Evolutionary conservation across 2,113 vertebrate species (phyloP).

Genomic region (Misgurnus mizolepis): DNA sequence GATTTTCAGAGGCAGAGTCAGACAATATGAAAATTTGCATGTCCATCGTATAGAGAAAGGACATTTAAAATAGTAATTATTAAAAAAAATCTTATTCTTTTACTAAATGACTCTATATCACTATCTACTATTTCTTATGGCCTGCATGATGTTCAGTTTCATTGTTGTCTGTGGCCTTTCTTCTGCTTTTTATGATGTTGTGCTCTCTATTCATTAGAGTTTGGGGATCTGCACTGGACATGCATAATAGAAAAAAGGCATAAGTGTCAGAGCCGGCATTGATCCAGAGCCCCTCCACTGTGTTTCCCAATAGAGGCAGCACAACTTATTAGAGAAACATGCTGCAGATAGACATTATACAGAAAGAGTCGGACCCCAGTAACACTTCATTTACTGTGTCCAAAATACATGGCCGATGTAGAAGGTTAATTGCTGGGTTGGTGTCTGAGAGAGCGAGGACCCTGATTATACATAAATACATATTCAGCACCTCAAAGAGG

Average conservation of each 20-base stretch:
- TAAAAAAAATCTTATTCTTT: no score
- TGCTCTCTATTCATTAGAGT: slow-evolving; percentile 32
- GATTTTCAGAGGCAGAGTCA: no score
- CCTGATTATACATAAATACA: slow-evolving; percentile 52
- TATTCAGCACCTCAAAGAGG: slow-evolving; percentile 46
- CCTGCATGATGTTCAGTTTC: background rate
- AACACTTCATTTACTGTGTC: slow-evolving; percentile 63
- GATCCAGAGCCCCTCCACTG: slow-evolving; percentile 70
- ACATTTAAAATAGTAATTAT: no score
- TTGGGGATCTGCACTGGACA: slow-evolving; percentile 56
- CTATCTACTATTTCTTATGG: no score
- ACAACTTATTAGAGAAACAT: slow-evolving; percentile 78
- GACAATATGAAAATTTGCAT: no score
- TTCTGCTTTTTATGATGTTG: background rate
- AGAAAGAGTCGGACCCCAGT: slow-evolving; percentile 59
- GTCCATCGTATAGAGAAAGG: no score
- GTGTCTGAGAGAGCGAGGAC: slow-evolving; percentile 36
- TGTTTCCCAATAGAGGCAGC: slow-evolving; percentile 74
- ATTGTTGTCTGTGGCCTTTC: background rate
- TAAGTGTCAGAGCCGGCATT: slow-evolving; percentile 70
- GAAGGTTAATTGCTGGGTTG: slow-evolving; percentile 72
- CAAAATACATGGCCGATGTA: slow-evolving; percentile 69
- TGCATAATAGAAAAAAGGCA: slow-evolving; percentile 58
- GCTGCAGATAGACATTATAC: slow-evolving; percentile 78
- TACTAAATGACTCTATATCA: no score